A percentile compares a stretch with the other conserved stretches of the same genome.
phyloP scores from a whole-genome alignment of 92 coral and sea anemone species.

The Porites rus region DNA sequence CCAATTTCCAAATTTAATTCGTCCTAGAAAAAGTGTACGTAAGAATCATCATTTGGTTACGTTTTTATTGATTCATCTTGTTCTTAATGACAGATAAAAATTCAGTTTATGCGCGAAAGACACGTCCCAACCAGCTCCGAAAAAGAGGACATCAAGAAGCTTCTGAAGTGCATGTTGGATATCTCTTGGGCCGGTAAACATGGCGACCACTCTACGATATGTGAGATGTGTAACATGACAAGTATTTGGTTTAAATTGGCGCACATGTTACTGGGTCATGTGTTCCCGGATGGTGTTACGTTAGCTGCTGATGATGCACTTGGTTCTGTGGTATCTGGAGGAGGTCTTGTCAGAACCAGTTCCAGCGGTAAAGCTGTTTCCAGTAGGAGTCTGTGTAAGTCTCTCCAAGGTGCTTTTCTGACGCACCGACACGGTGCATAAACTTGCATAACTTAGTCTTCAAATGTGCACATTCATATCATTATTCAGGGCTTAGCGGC shows the following conservation, averaged over 20 bases:
- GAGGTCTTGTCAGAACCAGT: constrained; percentile 62
- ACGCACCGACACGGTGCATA: neutral
- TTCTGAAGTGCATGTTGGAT: constrained; percentile 90
- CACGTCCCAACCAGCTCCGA: constrained; percentile 79
- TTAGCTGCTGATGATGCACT: constrained; percentile 66
- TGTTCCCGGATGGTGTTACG: constrained; percentile 74
- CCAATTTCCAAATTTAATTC: too few relatives aligned
- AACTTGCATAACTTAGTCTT: neutral
- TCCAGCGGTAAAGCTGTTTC: constrained; percentile 79
- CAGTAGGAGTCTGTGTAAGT: constrained; percentile 78
- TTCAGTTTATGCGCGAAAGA: constrained; percentile 86
- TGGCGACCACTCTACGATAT: constrained; percentile 87
- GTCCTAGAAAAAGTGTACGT: too few relatives aligned
- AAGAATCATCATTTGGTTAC: too few relatives aligned
- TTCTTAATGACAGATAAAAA: constrained; percentile 67
- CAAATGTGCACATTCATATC: too few relatives aligned
- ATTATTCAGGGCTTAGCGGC: too few relatives aligned
- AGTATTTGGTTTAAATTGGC: constrained; percentile 96
- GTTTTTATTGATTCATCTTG: neutral
- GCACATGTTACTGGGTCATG: constrained; percentile 81
- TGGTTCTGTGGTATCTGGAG: constrained; percentile 72
- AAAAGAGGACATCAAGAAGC: constrained; percentile 83
- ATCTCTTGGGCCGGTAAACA: constrained; percentile 90
- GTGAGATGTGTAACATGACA: constrained; percentile 92
- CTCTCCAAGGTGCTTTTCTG: neutral